These are phyloP conservation scores for Willowsia nigromaculata DNA, from an alignment of 2,888 invertebrate genomes.

Conservation along the genomic window DNA sequence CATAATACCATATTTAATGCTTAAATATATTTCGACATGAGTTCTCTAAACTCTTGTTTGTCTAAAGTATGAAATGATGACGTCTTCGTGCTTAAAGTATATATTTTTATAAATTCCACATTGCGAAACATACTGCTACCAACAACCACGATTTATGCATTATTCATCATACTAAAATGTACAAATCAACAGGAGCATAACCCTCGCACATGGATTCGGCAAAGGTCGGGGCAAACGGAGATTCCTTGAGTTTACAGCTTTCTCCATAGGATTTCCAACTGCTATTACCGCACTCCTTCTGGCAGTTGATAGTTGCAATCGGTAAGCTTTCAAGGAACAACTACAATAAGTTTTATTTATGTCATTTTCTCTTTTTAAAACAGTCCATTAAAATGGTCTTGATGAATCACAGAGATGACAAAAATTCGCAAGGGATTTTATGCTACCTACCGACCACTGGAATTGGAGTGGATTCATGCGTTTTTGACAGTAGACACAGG, in stretches of 20 bases:
- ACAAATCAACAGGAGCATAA: constrained; percentile 47
- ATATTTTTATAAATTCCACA: not conserved
- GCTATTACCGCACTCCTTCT: constrained; percentile 58
- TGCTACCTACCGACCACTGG: constrained; percentile 44
- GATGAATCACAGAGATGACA: constrained; percentile 22
- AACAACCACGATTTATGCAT: not conserved
- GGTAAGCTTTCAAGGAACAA: constrained; percentile 6
- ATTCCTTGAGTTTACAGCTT: constrained; percentile 64
- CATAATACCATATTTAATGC: not conserved
- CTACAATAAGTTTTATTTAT: not conserved
- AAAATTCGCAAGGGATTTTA: not conserved
- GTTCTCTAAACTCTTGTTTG: not conserved
- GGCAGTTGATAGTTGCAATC: constrained; percentile 54
- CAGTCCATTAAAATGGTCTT: not conserved
- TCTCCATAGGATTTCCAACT: constrained; percentile 66
- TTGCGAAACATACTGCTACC: not conserved
- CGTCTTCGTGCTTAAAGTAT: not conserved
- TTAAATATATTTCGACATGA: not conserved
- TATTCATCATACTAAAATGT: too few species aligned
- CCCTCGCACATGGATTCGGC: constrained; percentile 55
- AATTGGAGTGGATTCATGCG: constrained; percentile 68
- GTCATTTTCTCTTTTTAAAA: not conserved
- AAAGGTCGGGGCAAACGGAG: constrained; percentile 67
- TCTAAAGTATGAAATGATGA: not conserved
- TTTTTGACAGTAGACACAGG: constrained; percentile 62